Evolutionary conservation across 2,113 vertebrate genomes (phyloP).

Genomic region (Sclerurus mexicanus): DNA sequence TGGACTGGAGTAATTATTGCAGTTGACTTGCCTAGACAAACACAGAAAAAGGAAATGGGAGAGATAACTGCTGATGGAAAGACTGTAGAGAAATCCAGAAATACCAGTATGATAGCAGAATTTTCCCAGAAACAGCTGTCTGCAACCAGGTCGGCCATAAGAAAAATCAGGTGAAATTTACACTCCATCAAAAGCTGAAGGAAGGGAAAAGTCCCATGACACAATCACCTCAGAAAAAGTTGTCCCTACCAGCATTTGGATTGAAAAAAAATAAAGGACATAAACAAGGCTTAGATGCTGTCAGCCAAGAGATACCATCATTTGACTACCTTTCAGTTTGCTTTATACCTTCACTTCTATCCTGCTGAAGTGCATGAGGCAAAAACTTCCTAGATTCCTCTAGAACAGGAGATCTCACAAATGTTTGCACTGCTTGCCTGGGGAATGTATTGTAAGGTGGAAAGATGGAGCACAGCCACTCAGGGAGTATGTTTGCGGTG

Average conservation of each 20-base stretch:
- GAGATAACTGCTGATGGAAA: not conserved
- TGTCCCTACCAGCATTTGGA: not conserved
- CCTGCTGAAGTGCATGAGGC: not conserved
- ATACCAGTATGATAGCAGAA: not conserved
- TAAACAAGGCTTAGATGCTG: not conserved
- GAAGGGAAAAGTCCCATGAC: not conserved
- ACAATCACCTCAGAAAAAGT: not conserved
- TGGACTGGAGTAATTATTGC: not conserved
- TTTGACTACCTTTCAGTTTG: not conserved
- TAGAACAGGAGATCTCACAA: not conserved
- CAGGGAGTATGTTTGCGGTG: accelerated
- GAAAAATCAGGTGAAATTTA: not conserved
- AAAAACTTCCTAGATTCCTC: not conserved
- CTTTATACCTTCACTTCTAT: not conserved
- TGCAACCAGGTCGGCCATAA: not conserved
- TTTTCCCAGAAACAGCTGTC: not conserved
- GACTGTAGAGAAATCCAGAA: slow-evolving; percentile 12
- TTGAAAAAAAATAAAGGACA: not conserved
- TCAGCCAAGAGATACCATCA: not conserved
- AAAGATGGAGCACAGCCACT: not conserved
- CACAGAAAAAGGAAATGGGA: not conserved
- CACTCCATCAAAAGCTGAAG: not conserved
- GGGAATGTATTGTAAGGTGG: not conserved
- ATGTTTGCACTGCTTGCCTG: not conserved
- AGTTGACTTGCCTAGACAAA: not conserved